These are phyloP conservation scores for Nymphalis c-album DNA, from an alignment of 2,888 invertebrate species.

Conservation along the genomic window DNA sequence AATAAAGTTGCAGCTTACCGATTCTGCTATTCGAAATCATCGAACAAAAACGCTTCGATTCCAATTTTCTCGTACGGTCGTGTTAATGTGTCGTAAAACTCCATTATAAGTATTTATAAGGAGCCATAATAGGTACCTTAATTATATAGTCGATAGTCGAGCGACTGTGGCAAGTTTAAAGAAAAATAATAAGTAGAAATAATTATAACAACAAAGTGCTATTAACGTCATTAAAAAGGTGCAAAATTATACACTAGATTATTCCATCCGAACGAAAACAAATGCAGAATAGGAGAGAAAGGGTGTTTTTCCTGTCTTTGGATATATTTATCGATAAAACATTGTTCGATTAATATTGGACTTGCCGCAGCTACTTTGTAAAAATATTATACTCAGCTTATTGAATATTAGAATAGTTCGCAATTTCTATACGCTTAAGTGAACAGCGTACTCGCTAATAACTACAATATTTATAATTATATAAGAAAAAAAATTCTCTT, in stretches of 20 bases:
- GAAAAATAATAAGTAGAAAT: conserved; percentile 39
- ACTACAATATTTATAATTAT: neutral
- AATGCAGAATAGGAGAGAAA: conserved; percentile 20
- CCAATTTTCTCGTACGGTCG: conserved; percentile 37
- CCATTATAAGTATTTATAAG: conserved; percentile 42
- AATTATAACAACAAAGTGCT: conserved; percentile 43
- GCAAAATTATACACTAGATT: conserved; percentile 44
- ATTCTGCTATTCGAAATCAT: conserved; percentile 10
- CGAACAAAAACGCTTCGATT: conserved; percentile 26
- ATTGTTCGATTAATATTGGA: neutral
- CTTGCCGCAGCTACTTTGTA: neutral
- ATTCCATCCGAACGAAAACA: conserved; percentile 31
- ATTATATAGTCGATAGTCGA: conserved; percentile 43
- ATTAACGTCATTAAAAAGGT: conserved; percentile 44
- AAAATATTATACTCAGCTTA: neutral
- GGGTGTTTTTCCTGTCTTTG: conserved; percentile 11
- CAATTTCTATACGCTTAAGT: neutral
- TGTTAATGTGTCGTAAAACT: conserved; percentile 46
- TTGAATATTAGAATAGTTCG: neutral
- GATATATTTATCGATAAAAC: conserved; percentile 17
- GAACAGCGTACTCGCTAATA: neutral
- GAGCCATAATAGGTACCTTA: conserved; percentile 41
- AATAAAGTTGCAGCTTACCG: neutral
- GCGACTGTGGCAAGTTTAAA: conserved; percentile 36
- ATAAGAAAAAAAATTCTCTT: neutral